Evolutionary conservation across 2,113 vertebrate genomes (phyloP).

Genomic region (Vulpes lagopus): DNA sequence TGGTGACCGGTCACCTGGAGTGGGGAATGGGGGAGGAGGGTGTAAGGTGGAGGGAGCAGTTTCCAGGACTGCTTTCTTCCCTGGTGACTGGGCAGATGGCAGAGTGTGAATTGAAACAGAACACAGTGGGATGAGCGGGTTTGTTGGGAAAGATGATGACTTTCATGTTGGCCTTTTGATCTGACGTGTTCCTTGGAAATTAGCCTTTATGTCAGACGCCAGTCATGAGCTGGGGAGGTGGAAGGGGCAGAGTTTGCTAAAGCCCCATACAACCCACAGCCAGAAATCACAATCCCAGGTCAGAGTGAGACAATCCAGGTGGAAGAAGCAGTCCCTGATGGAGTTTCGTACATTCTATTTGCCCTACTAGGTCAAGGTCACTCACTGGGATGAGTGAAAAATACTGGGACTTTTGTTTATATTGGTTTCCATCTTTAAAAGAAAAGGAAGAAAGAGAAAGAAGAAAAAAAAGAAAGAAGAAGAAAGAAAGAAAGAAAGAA

Average conservation of each 20-base stretch:
- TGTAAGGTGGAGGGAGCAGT: neutral
- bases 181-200: neutral
- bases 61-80: neutral
- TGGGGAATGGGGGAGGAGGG: rapidly evolving
- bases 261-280: neutral
- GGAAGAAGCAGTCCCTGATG: neutral
- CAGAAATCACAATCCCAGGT: neutral
- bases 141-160: neutral
- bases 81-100: too few species aligned
- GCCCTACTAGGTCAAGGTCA: neutral
- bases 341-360: neutral
- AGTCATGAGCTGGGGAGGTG: neutral
- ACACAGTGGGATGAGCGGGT: neutral
- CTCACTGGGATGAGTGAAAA: neutral
- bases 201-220: neutral
- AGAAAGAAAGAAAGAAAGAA: too few species aligned
- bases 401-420: neutral
- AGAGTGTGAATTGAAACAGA: too few species aligned
- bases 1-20: neutral
- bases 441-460: neutral
- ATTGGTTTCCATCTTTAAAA: neutral
- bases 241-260: neutral
- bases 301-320: neutral
- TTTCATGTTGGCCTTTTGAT: neutral
- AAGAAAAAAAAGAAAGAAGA: too few species aligned